These are phyloP conservation scores for Elgaria multicarinata DNA, from an alignment of 2,113 vertebrate species.

Conservation along the genomic window DNA sequence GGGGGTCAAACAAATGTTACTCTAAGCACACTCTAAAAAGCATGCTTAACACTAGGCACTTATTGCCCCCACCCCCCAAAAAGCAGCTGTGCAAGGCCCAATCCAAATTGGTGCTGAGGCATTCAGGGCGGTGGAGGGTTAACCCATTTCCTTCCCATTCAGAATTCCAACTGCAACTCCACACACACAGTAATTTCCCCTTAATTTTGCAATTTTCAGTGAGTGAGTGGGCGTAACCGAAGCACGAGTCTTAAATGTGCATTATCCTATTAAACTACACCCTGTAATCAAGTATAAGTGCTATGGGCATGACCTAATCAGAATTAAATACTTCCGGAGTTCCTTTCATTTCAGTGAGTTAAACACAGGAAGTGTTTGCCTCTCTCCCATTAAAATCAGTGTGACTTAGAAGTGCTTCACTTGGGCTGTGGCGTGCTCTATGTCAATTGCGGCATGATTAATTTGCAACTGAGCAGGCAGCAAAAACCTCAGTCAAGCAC, in stretches of 20 bases:
- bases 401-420: neutral
- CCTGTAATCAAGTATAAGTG: neutral
- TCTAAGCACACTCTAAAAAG: neutral
- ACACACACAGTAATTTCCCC: neutral
- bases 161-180: no score
- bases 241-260: neutral
- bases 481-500: neutral
- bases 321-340: neutral
- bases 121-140: neutral
- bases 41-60: neutral
- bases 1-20: neutral
- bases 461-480: neutral
- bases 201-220: no score
- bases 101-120: neutral
- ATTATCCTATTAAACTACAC: no score
- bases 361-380: neutral
- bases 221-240: neutral
- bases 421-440: neutral
- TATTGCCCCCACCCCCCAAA: neutral
- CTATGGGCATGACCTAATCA: neutral
- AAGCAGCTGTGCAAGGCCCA: neutral
- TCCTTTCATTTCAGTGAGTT: neutral
- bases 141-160: neutral
- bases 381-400: neutral
- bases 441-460: neutral